A percentile compares a stretch with the other conserved stretches of the same genome.
Evolutionary conservation across 2,888 invertebrate genomes (phyloP).

Genomic region (Himalopsyche japonica): DNA sequence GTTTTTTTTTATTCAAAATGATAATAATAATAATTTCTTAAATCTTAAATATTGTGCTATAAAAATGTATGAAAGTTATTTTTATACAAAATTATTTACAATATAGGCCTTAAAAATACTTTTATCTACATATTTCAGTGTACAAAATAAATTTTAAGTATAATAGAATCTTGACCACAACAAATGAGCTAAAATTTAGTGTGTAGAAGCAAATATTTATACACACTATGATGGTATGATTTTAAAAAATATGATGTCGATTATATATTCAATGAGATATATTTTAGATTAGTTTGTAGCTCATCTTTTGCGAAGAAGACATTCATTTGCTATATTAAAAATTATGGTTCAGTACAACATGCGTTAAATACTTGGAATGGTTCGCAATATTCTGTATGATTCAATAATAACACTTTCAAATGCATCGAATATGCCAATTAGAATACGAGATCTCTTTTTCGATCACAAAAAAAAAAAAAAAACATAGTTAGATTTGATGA

Average conservation of each 20-base stretch:
- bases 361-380: neutral
- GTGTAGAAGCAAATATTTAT: neutral
- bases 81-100: neutral
- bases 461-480: too few species aligned
- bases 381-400: too few species aligned
- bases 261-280: neutral
- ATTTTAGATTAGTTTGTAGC: neutral
- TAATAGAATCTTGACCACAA: neutral
- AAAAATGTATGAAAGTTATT: neutral
- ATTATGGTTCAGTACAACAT: neutral
- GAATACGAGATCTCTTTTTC: too few species aligned
- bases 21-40: slow-evolving; percentile 13
- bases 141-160: neutral
- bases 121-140: neutral
- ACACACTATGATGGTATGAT: neutral
- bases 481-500: too few species aligned
- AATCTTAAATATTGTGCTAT: slow-evolving; percentile 21
- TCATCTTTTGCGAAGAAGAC: neutral
- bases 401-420: too few species aligned
- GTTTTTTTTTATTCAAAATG: slow-evolving; percentile 3
- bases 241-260: too few species aligned
- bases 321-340: neutral
- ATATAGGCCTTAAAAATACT: neutral
- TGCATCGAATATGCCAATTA: too few species aligned
- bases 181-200: neutral